phyloP scores from a whole-genome alignment of 1,140 invertebrate species.

The Chlorops oryzae region DNA sequence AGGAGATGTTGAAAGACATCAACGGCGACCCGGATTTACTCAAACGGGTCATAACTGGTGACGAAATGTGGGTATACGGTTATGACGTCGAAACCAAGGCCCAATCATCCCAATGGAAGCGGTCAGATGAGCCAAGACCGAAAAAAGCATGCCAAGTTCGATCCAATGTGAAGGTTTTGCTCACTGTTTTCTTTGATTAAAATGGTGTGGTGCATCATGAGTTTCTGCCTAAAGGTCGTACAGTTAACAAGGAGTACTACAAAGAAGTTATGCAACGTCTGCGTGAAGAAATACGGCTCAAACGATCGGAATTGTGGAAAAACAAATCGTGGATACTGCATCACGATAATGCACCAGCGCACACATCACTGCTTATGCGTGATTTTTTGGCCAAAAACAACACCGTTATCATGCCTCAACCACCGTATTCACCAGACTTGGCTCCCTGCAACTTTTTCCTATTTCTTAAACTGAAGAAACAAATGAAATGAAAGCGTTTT shows the following conservation, averaged over 20 bases:
- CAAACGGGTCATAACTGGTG: slow-evolving; percentile 18
- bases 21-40: too few species aligned
- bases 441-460: slow-evolving; percentile 1
- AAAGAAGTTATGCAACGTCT: neutral
- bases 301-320: too few species aligned
- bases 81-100: slow-evolving; percentile 32
- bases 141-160: slow-evolving; percentile 15
- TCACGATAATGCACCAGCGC: too few species aligned
- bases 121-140: slow-evolving; percentile 12
- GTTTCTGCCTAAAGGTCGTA: neutral
- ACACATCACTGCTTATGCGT: neutral
- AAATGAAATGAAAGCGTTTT: neutral
- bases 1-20: too few species aligned
- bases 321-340: too few species aligned
- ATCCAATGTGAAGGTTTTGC: slow-evolving; percentile 1
- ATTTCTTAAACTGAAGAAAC: slow-evolving; percentile 1
- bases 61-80: slow-evolving; percentile 23
- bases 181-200: slow-evolving; percentile 3
- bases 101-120: slow-evolving; percentile 29
- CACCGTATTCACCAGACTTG: slow-evolving; percentile 3
- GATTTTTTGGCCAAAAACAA: slow-evolving; percentile 3
- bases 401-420: neutral
- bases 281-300: too few species aligned
- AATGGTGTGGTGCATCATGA: neutral
- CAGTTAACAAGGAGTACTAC: slow-evolving; percentile 1